Percentiles rank a stretch among this genome's conserved stretches.
phyloP scores from a whole-genome alignment of 2,797 vertebrate species.

The Arnoldichthys spilopterus region DNA sequence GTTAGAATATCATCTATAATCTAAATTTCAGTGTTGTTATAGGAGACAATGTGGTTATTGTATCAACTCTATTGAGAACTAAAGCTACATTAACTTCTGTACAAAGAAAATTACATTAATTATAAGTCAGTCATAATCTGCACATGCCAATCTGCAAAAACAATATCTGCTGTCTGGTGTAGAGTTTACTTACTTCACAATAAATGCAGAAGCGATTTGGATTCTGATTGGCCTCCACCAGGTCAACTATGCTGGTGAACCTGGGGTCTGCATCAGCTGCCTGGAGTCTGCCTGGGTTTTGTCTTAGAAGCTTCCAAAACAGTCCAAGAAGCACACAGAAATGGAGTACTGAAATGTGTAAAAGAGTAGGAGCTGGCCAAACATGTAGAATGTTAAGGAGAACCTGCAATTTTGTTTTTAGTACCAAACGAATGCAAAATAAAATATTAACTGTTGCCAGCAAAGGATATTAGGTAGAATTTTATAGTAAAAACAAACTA shows the following conservation, averaged over 20 bases:
- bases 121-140: not conserved
- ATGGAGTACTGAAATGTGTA: slow-evolving; percentile 75
- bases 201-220: slow-evolving; percentile 78
- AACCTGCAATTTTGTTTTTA: not conserved
- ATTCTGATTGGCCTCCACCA: slow-evolving; percentile 77
- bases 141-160: not conserved
- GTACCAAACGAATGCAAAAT: not conserved
- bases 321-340: slow-evolving; percentile 72
- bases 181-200: slow-evolving; percentile 77
- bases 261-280: slow-evolving; percentile 69
- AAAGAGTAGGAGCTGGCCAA: slow-evolving; percentile 70
- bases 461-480: slow-evolving; percentile 83
- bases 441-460: not conserved
- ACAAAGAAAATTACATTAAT: not conserved
- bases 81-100: not conserved
- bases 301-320: slow-evolving; percentile 78
- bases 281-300: slow-evolving; percentile 75
- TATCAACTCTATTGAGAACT: not conserved
- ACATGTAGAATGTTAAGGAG: slow-evolving; percentile 76
- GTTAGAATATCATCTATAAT: no score
- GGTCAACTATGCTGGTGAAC: slow-evolving; percentile 75
- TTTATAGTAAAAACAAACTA: slow-evolving; percentile 79
- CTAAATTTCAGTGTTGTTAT: no score
- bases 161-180: not conserved
- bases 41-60: no score